Percentiles rank a stretch among this genome's conserved stretches.
Conservation (phyloP, 2,888 invertebrate genomes). For the Bombyx huttoni region DNA sequence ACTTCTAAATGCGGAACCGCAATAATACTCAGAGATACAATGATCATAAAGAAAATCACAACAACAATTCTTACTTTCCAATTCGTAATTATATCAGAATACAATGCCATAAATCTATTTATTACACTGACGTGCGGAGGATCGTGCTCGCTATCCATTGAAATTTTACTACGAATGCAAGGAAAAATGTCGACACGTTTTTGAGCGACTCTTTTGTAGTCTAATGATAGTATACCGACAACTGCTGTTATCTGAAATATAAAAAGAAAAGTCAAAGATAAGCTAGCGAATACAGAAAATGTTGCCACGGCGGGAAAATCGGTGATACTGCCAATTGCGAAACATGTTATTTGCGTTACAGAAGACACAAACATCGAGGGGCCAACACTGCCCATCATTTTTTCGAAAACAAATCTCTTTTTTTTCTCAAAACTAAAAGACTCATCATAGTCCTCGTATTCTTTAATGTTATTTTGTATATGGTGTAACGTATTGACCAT, state of each 20-base stretch:
- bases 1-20: conserved; percentile 82
- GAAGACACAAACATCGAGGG: conserved; percentile 93
- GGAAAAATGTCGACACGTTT: conserved; percentile 81
- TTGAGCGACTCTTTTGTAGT: conserved; percentile 77
- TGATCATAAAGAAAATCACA: conserved; percentile 77
- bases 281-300: conserved; percentile 90
- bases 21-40: conserved; percentile 78
- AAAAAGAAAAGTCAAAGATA: conserved; percentile 88
- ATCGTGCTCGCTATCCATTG: conserved; percentile 46
- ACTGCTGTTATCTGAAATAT: conserved; percentile 92
- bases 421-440: conserved; percentile 39
- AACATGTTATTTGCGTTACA: conserved; percentile 88
- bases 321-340: conserved; percentile 87
- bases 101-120: conserved; percentile 48
- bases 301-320: conserved; percentile 93
- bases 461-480: conserved; percentile 41
- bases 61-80: conserved; percentile 69
- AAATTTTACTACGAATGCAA: conserved; percentile 72
- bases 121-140: conserved; percentile 35
- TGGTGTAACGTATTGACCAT: conserved; percentile 86
- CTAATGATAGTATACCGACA: conserved; percentile 85
- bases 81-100: conserved; percentile 43
- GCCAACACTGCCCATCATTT: conserved; percentile 84
- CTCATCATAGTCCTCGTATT: conserved; percentile 46
- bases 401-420: conserved; percentile 70